Conservation (phyloP, 2,797 vertebrate species). For the Brachyrhaphis roseni region DNA sequence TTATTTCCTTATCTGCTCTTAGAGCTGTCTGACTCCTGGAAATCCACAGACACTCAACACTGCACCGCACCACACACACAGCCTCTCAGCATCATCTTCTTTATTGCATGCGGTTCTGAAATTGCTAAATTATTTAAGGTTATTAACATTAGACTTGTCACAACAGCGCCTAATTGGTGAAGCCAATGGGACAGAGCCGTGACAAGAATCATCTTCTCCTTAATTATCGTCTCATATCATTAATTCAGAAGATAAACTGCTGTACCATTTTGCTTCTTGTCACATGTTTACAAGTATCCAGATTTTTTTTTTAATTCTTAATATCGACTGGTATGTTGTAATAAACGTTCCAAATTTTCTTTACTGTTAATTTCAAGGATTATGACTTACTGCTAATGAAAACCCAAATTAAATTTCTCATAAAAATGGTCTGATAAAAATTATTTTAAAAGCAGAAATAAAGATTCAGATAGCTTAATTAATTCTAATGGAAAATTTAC, state of each 20-base stretch:
- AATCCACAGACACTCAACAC: background rate
- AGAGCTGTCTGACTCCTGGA: conserved; percentile 35
- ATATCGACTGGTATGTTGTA: conserved; percentile 61
- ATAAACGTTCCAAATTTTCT: background rate
- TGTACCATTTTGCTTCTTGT: conserved; percentile 76
- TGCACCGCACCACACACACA: conserved; percentile 7
- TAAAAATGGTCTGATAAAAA: background rate
- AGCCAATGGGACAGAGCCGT: conserved; percentile 44
- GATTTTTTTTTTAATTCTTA: conserved; percentile 74
- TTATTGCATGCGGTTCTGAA: conserved; percentile 54
- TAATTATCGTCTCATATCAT: conserved; percentile 67
- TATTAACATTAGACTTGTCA: conserved; percentile 72
- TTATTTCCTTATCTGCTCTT: conserved; percentile 68
- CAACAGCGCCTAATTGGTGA: conserved; percentile 65
- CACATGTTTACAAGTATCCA: conserved; percentile 73
- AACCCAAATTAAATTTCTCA: background rate
- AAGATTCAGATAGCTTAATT: background rate
- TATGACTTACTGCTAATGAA: background rate
- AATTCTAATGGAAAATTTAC: background rate
- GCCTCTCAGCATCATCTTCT: conserved; percentile 43
- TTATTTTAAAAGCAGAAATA: background rate
- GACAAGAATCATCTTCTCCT: conserved; percentile 41
- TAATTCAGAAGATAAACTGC: conserved; percentile 74
- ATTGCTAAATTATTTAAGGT: conserved; percentile 70
- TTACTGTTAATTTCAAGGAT: background rate